Conservation (phyloP, 2,113 vertebrate species). For the Eira barbara region DNA sequence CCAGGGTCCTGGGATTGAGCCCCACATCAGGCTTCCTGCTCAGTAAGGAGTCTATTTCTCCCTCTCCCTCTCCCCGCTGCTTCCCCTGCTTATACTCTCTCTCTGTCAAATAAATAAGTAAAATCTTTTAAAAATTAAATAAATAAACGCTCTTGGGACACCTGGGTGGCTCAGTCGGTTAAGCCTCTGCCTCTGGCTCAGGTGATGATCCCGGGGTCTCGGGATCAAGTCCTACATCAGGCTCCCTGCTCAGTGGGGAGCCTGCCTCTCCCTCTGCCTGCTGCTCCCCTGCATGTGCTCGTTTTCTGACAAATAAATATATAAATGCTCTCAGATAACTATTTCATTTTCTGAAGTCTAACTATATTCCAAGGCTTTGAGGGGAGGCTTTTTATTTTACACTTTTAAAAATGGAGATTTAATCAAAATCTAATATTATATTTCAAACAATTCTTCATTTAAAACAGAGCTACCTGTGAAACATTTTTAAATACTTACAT, state of each 20-base stretch:
- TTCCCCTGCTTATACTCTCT: too few species aligned
- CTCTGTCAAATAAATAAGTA: too few species aligned
- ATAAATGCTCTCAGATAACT: not conserved
- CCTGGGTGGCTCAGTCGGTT: not conserved
- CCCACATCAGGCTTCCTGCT: too few species aligned
- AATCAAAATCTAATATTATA: not conserved
- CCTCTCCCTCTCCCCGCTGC: too few species aligned
- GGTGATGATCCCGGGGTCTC: not conserved
- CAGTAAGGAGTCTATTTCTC: too few species aligned
- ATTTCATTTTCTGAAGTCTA: constrained; percentile 17
- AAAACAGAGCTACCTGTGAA: not conserved
- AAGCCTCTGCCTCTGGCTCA: not conserved
- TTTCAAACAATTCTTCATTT: constrained; percentile 22
- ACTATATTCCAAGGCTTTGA: not conserved
- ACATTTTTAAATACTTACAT: constrained; percentile 86
- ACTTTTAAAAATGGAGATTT: not conserved
- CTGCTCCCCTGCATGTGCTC: not conserved
- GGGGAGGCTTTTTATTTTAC: not conserved
- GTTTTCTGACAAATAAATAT: not conserved
- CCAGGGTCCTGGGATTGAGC: too few species aligned
- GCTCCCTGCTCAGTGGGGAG: not conserved
- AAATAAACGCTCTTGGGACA: not conserved
- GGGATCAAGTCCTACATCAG: not conserved
- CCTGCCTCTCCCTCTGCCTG: not conserved
- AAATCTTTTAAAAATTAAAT: too few species aligned